A percentile compares a stretch with the other conserved stretches of the same genome.
These are phyloP conservation scores for Trisateles emortualis DNA, from an alignment of 2,888 invertebrate genomes.

Conservation along the genomic window DNA sequence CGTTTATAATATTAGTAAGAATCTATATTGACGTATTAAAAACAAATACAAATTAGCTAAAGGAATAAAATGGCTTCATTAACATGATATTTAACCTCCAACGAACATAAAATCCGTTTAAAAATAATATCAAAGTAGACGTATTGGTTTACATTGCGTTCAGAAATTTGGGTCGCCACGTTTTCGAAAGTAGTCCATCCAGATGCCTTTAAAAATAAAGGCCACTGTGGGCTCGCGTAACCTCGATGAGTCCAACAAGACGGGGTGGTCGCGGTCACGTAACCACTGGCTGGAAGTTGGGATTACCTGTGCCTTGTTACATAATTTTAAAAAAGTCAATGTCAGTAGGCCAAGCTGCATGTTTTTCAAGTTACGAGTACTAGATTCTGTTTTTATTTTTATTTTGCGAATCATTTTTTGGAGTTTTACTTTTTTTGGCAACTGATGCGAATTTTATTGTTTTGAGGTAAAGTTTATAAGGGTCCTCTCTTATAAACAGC, in stretches of 20 bases:
- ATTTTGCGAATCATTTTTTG: no score
- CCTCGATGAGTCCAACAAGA: slow-evolving; percentile 22
- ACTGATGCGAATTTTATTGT: no score
- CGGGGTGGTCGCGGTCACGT: slow-evolving; percentile 33
- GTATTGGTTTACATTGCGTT: slow-evolving; percentile 51
- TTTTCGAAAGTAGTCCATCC: slow-evolving; percentile 82
- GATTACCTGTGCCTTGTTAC: slow-evolving; percentile 20
- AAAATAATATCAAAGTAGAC: slow-evolving; percentile 36
- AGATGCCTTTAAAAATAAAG: slow-evolving; percentile 74
- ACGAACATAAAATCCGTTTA: slow-evolving; percentile 18
- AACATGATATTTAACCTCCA: slow-evolving; percentile 19
- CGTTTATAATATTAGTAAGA: neutral
- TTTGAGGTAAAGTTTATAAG: no score
- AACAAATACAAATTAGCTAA: slow-evolving; percentile 1
- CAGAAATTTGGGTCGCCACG: slow-evolving; percentile 68
- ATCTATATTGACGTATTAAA: neutral
- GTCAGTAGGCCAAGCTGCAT: slow-evolving; percentile 15
- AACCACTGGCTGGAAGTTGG: slow-evolving; percentile 14
- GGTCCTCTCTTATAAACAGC: no score
- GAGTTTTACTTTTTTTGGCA: no score
- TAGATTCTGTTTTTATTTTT: no score
- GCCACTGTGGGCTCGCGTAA: slow-evolving; percentile 56
- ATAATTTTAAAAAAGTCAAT: slow-evolving; percentile 8
- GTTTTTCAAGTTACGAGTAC: neutral
- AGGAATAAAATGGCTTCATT: slow-evolving; percentile 15